Percentiles rank a stretch among this genome's conserved stretches.
Evolutionary conservation across 1,140 invertebrate genomes (phyloP).

Genomic region (Chelonus insularis): DNA sequence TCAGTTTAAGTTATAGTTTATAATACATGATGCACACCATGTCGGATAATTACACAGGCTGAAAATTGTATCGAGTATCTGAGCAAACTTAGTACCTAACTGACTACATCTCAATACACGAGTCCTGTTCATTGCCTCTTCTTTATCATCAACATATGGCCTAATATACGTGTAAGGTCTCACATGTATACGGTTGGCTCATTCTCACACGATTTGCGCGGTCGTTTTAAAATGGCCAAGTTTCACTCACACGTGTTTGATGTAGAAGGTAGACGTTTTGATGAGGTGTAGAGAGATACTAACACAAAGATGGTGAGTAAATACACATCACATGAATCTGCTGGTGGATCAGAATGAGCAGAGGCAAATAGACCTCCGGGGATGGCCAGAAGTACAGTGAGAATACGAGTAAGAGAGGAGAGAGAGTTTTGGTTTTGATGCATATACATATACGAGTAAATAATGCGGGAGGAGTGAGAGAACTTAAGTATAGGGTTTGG

Average conservation of each 20-base stretch:
- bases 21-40: conserved; percentile 35
- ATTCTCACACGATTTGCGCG: too few species aligned
- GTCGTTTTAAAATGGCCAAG: too few species aligned
- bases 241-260: too few species aligned
- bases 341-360: not conserved
- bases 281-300: conserved; percentile 9
- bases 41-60: conserved; percentile 49
- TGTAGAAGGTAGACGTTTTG: too few species aligned
- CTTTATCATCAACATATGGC: not conserved
- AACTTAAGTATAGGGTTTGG: conserved; percentile 58
- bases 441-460: conserved; percentile 26
- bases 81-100: not conserved
- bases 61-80: conserved; percentile 44
- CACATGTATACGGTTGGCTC: not conserved
- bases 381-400: conserved; percentile 37
- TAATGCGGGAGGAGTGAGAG: conserved; percentile 32
- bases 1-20: too few species aligned
- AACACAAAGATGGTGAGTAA: not conserved
- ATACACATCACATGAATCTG: not conserved
- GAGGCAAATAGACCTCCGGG: conserved; percentile 33
- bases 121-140: not conserved
- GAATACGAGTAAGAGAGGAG: conserved; percentile 19
- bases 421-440: conserved; percentile 18
- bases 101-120: conserved; percentile 45
- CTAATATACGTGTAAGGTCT: not conserved